phyloP scores from a whole-genome alignment of 2,888 invertebrate genomes.

The Aromia moschata region DNA sequence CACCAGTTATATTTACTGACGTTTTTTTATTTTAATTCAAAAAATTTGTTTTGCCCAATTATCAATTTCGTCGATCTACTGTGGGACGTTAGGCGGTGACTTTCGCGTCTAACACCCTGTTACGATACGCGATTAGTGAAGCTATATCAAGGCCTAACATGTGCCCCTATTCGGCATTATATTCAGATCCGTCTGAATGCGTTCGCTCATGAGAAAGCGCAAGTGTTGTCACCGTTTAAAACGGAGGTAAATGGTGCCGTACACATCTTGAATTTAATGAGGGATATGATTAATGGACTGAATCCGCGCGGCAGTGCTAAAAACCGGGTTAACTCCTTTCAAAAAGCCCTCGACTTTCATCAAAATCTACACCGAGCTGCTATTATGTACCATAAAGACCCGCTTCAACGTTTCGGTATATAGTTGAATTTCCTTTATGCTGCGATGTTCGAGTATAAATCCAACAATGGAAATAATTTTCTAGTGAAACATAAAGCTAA shows the following conservation, averaged over 20 bases:
- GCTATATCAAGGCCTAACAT: too few relatives aligned
- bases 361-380: background rate
- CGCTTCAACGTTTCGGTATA: background rate
- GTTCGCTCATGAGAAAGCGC: background rate
- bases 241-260: background rate
- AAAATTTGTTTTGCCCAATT: too few relatives aligned
- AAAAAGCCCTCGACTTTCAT: background rate
- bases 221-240: background rate
- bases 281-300: background rate
- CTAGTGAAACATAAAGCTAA: too few relatives aligned
- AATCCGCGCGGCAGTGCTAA: background rate
- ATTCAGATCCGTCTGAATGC: background rate
- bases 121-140: too few relatives aligned
- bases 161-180: background rate
- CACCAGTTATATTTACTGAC: too few relatives aligned
- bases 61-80: too few relatives aligned
- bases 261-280: conserved; percentile 2
- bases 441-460: too few relatives aligned
- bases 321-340: background rate
- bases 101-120: too few relatives aligned
- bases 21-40: too few relatives aligned
- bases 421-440: too few relatives aligned
- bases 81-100: too few relatives aligned
- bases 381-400: background rate
- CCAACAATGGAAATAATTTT: too few relatives aligned